Conservation (phyloP, 2,113 vertebrate genomes). For the Lycaon pictus region DNA sequence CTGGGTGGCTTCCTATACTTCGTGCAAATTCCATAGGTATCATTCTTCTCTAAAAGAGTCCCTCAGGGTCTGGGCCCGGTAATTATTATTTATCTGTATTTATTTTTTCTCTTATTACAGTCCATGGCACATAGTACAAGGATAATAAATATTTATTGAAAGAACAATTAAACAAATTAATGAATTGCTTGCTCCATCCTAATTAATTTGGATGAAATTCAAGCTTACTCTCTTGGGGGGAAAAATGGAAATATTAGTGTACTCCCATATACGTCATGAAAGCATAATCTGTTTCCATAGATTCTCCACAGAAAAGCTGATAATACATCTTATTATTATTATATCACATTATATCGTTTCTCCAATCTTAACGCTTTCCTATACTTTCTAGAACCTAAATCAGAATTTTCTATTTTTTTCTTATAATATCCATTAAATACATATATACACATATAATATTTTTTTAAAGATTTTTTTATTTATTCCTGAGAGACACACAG, state of each 20-base stretch:
- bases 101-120: not conserved
- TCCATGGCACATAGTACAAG: not conserved
- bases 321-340: not conserved
- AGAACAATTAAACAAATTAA: not conserved
- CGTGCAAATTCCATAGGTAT: not conserved
- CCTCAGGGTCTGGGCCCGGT: not conserved
- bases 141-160: conserved; percentile 19
- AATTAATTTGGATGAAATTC: conserved; percentile 19
- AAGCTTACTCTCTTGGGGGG: not conserved
- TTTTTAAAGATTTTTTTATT: not conserved
- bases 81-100: not conserved
- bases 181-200: not conserved
- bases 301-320: not conserved
- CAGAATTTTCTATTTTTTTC: not conserved
- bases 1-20: not conserved
- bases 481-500: too few relatives aligned
- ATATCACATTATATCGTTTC: not conserved
- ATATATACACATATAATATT: not conserved
- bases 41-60: not conserved
- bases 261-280: not conserved
- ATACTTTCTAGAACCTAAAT: not conserved
- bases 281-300: not conserved
- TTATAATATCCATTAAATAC: not conserved
- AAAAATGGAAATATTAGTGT: not conserved
- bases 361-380: not conserved